Conservation (phyloP, 2,113 vertebrate species). For the Phaethon lepturus region DNA sequence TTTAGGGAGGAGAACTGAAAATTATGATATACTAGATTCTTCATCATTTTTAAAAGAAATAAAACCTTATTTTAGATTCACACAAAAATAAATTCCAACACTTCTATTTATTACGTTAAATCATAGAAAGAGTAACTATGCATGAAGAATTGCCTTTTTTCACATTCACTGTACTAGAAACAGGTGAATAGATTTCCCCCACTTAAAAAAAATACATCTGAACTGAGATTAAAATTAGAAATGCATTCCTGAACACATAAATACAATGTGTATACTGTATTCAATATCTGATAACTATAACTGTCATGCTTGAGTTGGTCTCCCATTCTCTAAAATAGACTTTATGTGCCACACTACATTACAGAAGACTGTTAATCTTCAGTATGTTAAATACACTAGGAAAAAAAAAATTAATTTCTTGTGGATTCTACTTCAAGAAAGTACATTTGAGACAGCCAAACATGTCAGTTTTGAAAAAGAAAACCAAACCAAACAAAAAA, state of each 20-base stretch:
- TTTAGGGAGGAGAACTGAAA: neutral
- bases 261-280: neutral
- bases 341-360: neutral
- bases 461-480: fast-evolving
- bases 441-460: neutral
- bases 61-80: neutral
- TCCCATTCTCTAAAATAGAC: neutral
- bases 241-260: neutral
- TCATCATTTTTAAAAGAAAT: neutral
- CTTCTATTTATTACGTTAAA: neutral
- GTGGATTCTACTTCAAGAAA: neutral
- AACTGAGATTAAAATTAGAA: neutral
- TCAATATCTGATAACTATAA: neutral
- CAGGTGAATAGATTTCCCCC: neutral
- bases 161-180: neutral
- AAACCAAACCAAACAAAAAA: fast-evolving
- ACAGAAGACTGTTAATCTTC: neutral
- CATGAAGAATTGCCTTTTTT: neutral
- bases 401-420: neutral
- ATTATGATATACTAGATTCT: neutral
- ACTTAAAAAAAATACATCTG: neutral
- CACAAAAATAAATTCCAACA: neutral
- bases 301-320: neutral
- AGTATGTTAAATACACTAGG: neutral
- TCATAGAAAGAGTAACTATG: neutral